A percentile compares a stretch with the other conserved stretches of the same genome.
Conservation (phyloP, 2,888 invertebrate species). For the Zygaena filipendulae region DNA sequence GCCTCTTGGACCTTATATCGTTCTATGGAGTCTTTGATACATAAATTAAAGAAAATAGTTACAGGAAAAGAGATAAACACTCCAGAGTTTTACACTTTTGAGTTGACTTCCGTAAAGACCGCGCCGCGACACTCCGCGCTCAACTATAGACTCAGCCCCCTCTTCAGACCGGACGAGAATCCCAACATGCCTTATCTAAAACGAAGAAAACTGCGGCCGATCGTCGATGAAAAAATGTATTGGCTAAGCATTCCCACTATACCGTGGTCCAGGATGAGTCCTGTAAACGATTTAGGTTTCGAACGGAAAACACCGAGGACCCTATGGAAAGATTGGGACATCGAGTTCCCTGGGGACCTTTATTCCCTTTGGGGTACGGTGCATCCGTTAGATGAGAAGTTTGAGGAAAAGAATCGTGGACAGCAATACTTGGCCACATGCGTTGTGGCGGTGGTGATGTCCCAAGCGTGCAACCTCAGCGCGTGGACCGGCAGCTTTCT, state of each 20-base stretch:
- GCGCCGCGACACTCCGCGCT: slow-evolving; percentile 57
- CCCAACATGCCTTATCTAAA: slow-evolving; percentile 42
- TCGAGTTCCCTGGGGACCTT: slow-evolving; percentile 74
- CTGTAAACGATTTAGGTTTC: slow-evolving; percentile 42
- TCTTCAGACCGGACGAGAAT: slow-evolving; percentile 50
- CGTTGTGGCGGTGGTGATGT: slow-evolving; percentile 69
- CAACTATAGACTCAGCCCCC: slow-evolving; percentile 49
- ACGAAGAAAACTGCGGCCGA: slow-evolving; percentile 30
- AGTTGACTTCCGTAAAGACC: slow-evolving; percentile 62
- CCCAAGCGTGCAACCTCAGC: slow-evolving; percentile 65
- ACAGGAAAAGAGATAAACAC: slow-evolving; percentile 23
- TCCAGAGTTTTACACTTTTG: slow-evolving; percentile 67
- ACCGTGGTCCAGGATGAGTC: slow-evolving; percentile 50
- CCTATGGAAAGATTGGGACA: slow-evolving; percentile 74
- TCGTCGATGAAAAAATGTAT: slow-evolving; percentile 60
- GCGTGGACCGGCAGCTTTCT: slow-evolving; percentile 73
- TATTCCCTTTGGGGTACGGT: slow-evolving; percentile 76
- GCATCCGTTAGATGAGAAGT: slow-evolving; percentile 70
- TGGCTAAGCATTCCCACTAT: slow-evolving; percentile 48
- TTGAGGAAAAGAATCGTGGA: slow-evolving; percentile 63
- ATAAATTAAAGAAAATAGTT: slow-evolving; percentile 33
- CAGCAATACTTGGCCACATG: slow-evolving; percentile 73
- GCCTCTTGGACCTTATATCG: slow-evolving; percentile 61
- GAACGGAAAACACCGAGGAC: slow-evolving; percentile 37
- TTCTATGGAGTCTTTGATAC: slow-evolving; percentile 34